Evolutionary conservation across 2,888 invertebrate genomes (phyloP).

Genomic region (Alcis repandata): DNA sequence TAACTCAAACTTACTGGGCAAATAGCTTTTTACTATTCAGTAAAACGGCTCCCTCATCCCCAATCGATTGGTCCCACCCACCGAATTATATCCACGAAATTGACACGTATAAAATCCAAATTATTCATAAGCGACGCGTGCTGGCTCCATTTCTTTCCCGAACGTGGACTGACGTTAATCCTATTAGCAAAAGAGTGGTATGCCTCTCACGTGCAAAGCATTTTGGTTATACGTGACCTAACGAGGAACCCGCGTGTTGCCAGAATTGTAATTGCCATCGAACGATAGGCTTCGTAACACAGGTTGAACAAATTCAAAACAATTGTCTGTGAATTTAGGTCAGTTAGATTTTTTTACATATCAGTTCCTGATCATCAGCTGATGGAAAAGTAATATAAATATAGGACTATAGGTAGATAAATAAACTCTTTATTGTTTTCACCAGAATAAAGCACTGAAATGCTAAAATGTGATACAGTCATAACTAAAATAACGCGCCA

Average conservation of each 20-base stretch:
- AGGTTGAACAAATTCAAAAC: constrained; percentile 36
- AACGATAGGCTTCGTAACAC: constrained; percentile 38
- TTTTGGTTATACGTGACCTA: constrained; percentile 67
- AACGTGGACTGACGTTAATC: constrained; percentile 64
- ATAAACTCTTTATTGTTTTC: too few species aligned
- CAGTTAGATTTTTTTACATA: constrained; percentile 54
- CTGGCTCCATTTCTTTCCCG: constrained; percentile 45
- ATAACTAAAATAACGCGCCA: not conserved
- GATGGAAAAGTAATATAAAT: not conserved
- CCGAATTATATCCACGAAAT: constrained; percentile 26
- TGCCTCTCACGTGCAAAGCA: constrained; percentile 63
- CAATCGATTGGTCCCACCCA: constrained; percentile 7
- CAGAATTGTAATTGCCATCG: constrained; percentile 65
- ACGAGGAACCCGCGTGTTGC: constrained; percentile 49
- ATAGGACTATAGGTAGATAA: too few species aligned
- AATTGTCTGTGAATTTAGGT: constrained; percentile 6
- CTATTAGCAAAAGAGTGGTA: constrained; percentile 58
- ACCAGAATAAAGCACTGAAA: too few species aligned
- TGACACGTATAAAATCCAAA: constrained; percentile 37
- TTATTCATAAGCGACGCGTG: constrained; percentile 47
- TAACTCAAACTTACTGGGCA: not conserved
- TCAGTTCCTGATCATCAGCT: not conserved
- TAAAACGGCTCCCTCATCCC: not conserved
- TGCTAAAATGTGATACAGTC: not conserved
- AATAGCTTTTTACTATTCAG: not conserved